These are phyloP conservation scores for Meiosimyza platycephala DNA, from an alignment of 2,888 invertebrate species.

Conservation along the genomic window DNA sequence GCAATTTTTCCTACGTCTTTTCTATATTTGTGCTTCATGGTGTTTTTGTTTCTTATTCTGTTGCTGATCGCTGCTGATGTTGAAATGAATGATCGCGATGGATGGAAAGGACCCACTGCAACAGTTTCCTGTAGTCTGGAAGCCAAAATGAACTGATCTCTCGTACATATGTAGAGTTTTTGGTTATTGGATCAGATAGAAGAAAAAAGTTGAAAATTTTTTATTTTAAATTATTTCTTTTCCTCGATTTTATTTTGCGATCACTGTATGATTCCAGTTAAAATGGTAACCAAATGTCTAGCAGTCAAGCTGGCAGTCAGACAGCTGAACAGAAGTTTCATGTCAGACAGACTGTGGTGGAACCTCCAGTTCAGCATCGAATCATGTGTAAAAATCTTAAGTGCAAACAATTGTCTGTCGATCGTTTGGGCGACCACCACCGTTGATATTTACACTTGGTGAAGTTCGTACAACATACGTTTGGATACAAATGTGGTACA, in stretches of 20 bases:
- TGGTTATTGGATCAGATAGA: constrained; percentile 34
- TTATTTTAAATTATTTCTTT: constrained; percentile 1
- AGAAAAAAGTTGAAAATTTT: neutral
- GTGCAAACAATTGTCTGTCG: constrained; percentile 64
- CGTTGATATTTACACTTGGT: constrained; percentile 27
- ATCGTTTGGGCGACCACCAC: constrained; percentile 42
- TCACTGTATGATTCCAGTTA: constrained; percentile 24
- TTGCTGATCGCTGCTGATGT: neutral
- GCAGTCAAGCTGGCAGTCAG: constrained; percentile 6
- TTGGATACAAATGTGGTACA: no score
- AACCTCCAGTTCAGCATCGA: constrained; percentile 50
- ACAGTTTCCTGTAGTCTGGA: constrained; percentile 12
- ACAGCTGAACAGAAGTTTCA: constrained; percentile 22
- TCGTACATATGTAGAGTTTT: constrained; percentile 11
- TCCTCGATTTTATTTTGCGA: constrained; percentile 2
- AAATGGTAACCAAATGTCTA: constrained; percentile 28
- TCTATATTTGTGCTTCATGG: neutral
- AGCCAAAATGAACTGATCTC: constrained; percentile 5
- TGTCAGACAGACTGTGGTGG: neutral
- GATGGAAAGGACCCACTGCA: constrained; percentile 17
- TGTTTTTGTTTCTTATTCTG: neutral
- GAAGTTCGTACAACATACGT: neutral
- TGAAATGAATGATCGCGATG: constrained; percentile 17
- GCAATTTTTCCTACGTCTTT: neutral
- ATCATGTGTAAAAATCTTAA: constrained; percentile 68